Base-by-base conservation (phyloP, 2,888 invertebrate genomes). In the Apodemia hepburni region DNA sequence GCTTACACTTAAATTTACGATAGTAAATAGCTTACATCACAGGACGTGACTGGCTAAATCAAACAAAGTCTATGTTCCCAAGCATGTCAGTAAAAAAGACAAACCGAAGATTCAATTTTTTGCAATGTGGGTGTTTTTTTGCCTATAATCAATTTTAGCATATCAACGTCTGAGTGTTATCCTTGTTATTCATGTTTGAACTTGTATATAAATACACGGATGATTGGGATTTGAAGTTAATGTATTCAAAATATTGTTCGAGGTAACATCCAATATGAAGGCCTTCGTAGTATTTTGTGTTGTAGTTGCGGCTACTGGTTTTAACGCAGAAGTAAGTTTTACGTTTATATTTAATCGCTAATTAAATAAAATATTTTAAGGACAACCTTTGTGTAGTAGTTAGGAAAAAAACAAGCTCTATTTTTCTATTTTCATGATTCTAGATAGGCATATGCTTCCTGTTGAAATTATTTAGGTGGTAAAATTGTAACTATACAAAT, bases 281-380 rank as follows among this genome's bases (percentile, higher is more conserved):
- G n/a, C 45, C n/a, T n/a, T 45, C 45, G 45, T 45, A 45, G n/a
- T 45, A 45, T 45, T 45, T 45, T 45, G 45, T 45, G n/a, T 45
- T 45, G n/a, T 45, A 45, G 1, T 45, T 45, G 45, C 45, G 45
- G n/a, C 45, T 45, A 15, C 45, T 7, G 45, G 45, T n/a, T 45
- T n/a, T 6, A 45, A 45, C n/a, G n/a, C 45, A n/a, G 6, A 45
- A 45, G n/a, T 45, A 45, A 45, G 45, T n/a, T 45, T 45, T 3
- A n/a, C 38, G 4, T 12, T 2, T 12, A 38, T 5, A 12, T 12
- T 38, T 38, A 9, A 35, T 35, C 8, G 4, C 29, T 35, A 42
- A 42, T 42, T 4, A 35, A 35, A 42, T 15, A 0, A 12, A 42
- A 15, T 42, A 2, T 15, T 42, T 42, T 15, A 42, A 12, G 15